Evolutionary conservation across 2,113 vertebrate species (phyloP).

Genomic region (Rhagologus leucostigma): DNA sequence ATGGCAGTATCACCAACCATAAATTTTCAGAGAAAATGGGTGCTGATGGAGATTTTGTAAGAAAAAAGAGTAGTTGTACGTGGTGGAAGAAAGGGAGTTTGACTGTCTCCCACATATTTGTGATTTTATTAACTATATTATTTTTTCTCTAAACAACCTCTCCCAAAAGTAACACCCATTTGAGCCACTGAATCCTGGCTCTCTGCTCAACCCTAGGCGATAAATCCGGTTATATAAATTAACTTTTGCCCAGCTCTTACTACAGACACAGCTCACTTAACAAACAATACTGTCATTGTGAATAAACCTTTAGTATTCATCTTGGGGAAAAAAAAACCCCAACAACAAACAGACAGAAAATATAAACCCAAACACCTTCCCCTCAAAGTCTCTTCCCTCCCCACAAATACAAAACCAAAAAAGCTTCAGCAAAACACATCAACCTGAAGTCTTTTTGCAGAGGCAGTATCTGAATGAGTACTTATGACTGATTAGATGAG

Average conservation of each 20-base stretch:
- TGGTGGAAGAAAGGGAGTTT: not conserved
- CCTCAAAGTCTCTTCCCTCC: not conserved
- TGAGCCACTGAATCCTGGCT: not conserved
- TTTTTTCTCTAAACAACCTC: not conserved
- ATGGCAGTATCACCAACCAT: not conserved
- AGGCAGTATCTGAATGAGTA: not conserved
- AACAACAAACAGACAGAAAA: not conserved
- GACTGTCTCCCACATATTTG: not conserved
- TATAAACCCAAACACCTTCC: not conserved
- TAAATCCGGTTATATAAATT: not conserved
- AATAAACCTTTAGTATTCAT: not conserved
- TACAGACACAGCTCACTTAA: not conserved
- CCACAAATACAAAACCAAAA: not conserved
- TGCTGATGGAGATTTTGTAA: not conserved
- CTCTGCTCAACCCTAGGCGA: not conserved
- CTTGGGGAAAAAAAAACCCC: rapidly evolving
- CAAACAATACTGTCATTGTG: not conserved
- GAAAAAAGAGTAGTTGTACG: not conserved
- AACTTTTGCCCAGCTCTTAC: not conserved
- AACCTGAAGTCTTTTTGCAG: not conserved
- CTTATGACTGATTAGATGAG: not conserved
- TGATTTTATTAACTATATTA: not conserved
- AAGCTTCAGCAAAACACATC: not conserved
- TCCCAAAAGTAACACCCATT: not conserved
- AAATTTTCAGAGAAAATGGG: not conserved